Base-by-base conservation (phyloP, 2,888 invertebrate species). In the Mesochorus sp. region DNA sequence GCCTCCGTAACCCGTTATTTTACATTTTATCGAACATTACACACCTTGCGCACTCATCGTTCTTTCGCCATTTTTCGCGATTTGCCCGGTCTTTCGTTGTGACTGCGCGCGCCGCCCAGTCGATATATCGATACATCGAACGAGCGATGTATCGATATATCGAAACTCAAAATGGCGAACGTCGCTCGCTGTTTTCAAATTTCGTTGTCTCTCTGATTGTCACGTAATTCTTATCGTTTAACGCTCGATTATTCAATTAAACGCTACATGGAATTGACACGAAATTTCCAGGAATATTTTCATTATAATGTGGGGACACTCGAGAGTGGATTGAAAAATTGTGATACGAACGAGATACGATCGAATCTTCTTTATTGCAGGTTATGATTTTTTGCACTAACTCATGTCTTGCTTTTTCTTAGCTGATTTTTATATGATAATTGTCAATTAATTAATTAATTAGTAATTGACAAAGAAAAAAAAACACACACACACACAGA, bases 361-460 rank as follows among this genome's bases (percentile, higher is more conserved):
- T 51, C 64, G 24, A 10, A 44, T 4, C 62, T 42, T 64, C 70
- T 12, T 34, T 34, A 53, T 59, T 12, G 53, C 51, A 78, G 78
- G 78, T 78, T 78, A 74, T 78, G 73, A 70, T 74, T 74, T 28
- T 59, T 70, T 78, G 37, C 64, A 68, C 64, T 59, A 70, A 68
- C 70, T 53, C 39, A 70, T 70, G 78, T 74, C 70, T 78, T 73
- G 74, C 78, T 78, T 70, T 64, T n/a, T n/a, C n/a, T n/a, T 49
- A 67, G 26, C 55, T 62, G 49, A 70, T 70, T 14, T 57, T 59
- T 14, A 19, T 42, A 59, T 42, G 2, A 14, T 26, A 26, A 24
- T 31, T 31, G 5, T 19, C n/a, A n/a, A n/a, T n/a, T n/a, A n/a
- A n/a, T n/a, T n/a, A n/a, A n/a, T 53, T 5, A 19, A 8, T 26